A percentile compares a stretch with the other conserved stretches of the same genome.
phyloP scores from a whole-genome alignment of 2,888 invertebrate species.

The Pyrgus malvae region DNA sequence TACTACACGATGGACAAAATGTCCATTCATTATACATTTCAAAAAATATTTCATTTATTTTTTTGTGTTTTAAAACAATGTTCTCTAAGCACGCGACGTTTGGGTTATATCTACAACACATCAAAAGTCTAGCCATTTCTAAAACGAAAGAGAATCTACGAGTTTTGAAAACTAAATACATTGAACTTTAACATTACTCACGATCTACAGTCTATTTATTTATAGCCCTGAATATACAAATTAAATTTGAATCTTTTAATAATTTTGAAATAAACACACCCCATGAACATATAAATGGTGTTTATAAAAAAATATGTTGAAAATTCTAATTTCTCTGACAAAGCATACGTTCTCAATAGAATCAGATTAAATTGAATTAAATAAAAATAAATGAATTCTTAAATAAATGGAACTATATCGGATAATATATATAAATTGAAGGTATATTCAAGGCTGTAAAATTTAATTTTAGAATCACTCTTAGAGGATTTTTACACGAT shows the following conservation, averaged over 20 bases:
- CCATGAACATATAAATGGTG: no score
- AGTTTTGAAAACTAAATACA: slow-evolving; percentile 52
- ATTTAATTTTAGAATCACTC: slow-evolving; percentile 60
- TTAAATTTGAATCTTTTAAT: not conserved
- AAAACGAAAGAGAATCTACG: slow-evolving; percentile 55
- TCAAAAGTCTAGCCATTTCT: slow-evolving; percentile 72
- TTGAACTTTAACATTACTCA: slow-evolving; percentile 42
- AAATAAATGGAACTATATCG: not conserved
- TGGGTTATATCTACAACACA: slow-evolving; percentile 65
- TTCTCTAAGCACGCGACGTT: slow-evolving; percentile 49
- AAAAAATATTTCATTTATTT: slow-evolving; percentile 63
- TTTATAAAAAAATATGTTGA: no score
- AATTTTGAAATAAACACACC: not conserved
- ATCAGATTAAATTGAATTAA: no score
- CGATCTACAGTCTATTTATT: slow-evolving; percentile 54
- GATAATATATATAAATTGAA: slow-evolving; percentile 4
- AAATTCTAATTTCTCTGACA: no score
- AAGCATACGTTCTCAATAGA: no score
- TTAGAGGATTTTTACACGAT: slow-evolving; percentile 57
- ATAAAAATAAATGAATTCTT: no score
- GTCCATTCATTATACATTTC: slow-evolving; percentile 65
- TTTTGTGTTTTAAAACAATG: slow-evolving; percentile 66
- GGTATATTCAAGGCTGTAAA: slow-evolving; percentile 53
- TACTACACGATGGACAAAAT: slow-evolving; percentile 50
- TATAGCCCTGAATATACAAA: slow-evolving; percentile 50